These are phyloP conservation scores for Allolobophora icterica DNA, from an alignment of 2,888 invertebrate genomes.

Conservation along the genomic window DNA sequence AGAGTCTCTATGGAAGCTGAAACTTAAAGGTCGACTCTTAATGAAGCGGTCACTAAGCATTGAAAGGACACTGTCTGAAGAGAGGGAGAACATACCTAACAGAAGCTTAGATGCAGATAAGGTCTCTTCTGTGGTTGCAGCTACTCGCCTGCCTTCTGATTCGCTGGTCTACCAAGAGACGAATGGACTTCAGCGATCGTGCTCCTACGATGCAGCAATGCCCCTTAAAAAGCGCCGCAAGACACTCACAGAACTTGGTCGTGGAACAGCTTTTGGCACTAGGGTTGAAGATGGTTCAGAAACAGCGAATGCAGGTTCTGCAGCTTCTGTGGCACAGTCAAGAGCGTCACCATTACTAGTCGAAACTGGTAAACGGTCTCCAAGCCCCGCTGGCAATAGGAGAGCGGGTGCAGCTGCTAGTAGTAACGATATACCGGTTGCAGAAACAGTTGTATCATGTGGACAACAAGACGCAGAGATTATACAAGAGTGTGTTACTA, in stretches of 20 bases:
- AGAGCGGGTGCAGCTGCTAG: not conserved
- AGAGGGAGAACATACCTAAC: slow-evolving; percentile 29
- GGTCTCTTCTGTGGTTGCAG: not conserved
- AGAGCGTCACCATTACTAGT: not conserved
- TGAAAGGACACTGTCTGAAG: slow-evolving; percentile 50
- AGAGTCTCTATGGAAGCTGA: slow-evolving; percentile 47
- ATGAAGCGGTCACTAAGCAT: slow-evolving; percentile 63
- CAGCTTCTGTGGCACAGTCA: not conserved
- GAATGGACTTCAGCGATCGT: slow-evolving; percentile 27
- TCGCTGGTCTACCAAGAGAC: not conserved
- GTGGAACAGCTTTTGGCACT: slow-evolving; percentile 42
- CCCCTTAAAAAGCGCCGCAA: slow-evolving; percentile 43
- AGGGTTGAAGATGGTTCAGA: slow-evolving; percentile 35
- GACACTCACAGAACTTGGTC: slow-evolving; percentile 39
- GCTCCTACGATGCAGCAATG: slow-evolving; percentile 40
- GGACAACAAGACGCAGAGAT: not conserved
- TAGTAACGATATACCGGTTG: not conserved
- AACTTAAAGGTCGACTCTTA: slow-evolving; percentile 60
- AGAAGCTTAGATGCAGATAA: slow-evolving; percentile 14
- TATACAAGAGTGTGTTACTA: not conserved
- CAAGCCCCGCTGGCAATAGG: not conserved
- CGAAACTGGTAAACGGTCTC: not conserved
- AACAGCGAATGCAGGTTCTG: not conserved
- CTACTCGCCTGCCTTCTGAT: not conserved
- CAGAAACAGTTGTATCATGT: not conserved